Conservation (phyloP, 64 coral and sea anemone genomes). For the Montipora foliosa region DNA sequence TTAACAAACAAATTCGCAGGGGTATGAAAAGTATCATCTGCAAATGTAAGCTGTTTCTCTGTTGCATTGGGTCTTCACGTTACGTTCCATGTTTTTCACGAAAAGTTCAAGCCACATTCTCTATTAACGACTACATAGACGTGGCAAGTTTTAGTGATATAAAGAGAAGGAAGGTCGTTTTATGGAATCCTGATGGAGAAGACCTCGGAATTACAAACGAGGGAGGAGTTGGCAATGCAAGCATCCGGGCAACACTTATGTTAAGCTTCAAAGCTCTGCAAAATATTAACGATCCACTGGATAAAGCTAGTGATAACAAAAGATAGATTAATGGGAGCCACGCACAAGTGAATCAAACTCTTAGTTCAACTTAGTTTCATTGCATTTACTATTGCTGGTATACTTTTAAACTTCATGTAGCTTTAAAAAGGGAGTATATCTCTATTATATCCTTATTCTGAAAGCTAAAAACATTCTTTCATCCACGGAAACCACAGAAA, state of each 20-base stretch:
- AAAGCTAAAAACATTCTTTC: too few species aligned
- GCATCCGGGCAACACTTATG: neutral
- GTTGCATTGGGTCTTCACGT: neutral
- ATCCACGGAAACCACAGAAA: too few species aligned
- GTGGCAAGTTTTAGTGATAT: neutral
- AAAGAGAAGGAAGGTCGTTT: neutral
- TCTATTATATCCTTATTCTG: too few species aligned
- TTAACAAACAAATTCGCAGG: constrained; percentile 23
- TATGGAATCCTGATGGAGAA: neutral
- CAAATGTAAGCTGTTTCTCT: neutral
- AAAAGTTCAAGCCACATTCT: neutral
- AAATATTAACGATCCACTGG: neutral
- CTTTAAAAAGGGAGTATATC: too few species aligned
- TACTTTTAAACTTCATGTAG: too few species aligned
- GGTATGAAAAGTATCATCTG: neutral
- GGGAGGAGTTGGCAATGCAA: neutral
- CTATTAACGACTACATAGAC: neutral
- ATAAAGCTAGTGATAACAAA: neutral
- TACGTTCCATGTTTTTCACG: neutral
- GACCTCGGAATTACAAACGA: neutral
- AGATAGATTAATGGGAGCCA: neutral
- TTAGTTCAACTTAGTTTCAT: too few species aligned
- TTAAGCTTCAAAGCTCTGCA: neutral
- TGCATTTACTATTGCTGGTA: too few species aligned
- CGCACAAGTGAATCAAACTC: neutral